A percentile compares a stretch with the other conserved stretches of the same genome.
Evolutionary conservation across 2,797 vertebrate species (phyloP).

Genomic region (Toxotes lorentzi): DNA sequence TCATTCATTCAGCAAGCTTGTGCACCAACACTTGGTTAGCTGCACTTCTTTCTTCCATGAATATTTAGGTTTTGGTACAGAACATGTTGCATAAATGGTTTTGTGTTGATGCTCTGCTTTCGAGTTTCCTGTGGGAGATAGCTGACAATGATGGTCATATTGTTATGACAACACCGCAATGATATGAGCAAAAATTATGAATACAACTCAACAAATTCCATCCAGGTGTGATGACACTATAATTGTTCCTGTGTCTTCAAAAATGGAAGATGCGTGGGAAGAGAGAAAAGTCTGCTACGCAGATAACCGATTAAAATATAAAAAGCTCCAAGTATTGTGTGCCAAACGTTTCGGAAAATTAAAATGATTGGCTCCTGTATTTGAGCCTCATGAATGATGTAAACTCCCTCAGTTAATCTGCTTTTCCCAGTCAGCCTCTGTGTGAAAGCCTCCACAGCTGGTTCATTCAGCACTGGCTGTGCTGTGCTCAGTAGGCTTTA

Average conservation of each 20-base stretch:
- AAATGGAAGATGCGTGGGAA: conserved; percentile 12
- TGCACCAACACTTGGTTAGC: too few relatives aligned
- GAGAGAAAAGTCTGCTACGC: background rate
- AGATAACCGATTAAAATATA: conserved; percentile 12
- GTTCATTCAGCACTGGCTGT: conserved; percentile 26
- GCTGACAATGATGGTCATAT: background rate
- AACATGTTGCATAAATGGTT: too few relatives aligned
- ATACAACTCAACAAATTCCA: background rate
- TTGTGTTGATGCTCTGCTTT: background rate
- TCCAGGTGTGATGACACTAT: background rate
- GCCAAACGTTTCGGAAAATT: background rate
- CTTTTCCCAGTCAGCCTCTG: conserved; percentile 11
- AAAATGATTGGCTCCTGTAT: conserved; percentile 10
- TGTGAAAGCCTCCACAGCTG: conserved; percentile 25
- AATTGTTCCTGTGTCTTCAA: conserved; percentile 11
- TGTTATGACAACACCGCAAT: background rate
- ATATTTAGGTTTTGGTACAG: background rate
- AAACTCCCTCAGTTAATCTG: conserved; percentile 39
- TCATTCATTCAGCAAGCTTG: too few relatives aligned
- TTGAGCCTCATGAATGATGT: conserved; percentile 28
- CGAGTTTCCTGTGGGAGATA: background rate
- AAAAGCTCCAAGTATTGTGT: conserved; percentile 13
- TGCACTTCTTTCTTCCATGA: background rate
- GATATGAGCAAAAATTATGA: background rate
- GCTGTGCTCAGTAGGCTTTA: conserved; percentile 26